Evolutionary conservation across 2,888 invertebrate species (phyloP).

Genomic region (Gasteruption jaculator): DNA sequence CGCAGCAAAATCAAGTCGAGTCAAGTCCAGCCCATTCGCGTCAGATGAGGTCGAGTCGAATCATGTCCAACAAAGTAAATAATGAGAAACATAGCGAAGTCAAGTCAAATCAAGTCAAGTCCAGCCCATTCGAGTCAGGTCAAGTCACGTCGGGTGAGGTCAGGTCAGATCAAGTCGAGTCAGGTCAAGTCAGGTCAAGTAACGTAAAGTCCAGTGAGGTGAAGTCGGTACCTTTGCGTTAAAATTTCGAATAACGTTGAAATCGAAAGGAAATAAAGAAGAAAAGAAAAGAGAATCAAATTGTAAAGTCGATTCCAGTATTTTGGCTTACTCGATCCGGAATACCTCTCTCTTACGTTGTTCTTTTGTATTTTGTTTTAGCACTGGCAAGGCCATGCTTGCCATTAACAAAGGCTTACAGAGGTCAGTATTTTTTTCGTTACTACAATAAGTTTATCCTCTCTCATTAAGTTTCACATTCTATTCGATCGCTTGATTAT

Average conservation of each 20-base stretch:
- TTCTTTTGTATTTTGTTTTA: constrained; percentile 62
- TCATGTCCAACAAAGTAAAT: no score
- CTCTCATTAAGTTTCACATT: no score
- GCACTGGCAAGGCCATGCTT: constrained; percentile 78
- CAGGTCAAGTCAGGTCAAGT: no score
- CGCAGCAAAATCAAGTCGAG: no score
- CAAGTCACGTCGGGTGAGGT: no score
- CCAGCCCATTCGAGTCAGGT: no score
- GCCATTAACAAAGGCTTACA: constrained; percentile 83
- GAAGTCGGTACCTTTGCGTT: constrained; percentile 2
- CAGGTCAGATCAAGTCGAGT: no score
- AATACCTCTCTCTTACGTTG: constrained; percentile 47
- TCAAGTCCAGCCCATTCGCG: no score
- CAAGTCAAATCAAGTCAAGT: no score
- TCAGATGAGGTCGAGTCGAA: no score
- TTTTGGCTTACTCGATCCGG: constrained; percentile 32
- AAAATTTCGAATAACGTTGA: constrained; percentile 11
- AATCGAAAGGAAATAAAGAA: constrained; percentile 13
- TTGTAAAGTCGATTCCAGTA: constrained; percentile 27
- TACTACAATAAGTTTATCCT: constrained; percentile 36
- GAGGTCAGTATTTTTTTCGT: constrained; percentile 63
- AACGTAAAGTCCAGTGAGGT: constrained; percentile 14
- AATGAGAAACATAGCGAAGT: no score
- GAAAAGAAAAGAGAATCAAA: constrained; percentile 13
- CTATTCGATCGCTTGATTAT: no score